Base-by-base conservation (phyloP, 2,797 vertebrate species). In the Microctenopoma stevenorrisi region DNA sequence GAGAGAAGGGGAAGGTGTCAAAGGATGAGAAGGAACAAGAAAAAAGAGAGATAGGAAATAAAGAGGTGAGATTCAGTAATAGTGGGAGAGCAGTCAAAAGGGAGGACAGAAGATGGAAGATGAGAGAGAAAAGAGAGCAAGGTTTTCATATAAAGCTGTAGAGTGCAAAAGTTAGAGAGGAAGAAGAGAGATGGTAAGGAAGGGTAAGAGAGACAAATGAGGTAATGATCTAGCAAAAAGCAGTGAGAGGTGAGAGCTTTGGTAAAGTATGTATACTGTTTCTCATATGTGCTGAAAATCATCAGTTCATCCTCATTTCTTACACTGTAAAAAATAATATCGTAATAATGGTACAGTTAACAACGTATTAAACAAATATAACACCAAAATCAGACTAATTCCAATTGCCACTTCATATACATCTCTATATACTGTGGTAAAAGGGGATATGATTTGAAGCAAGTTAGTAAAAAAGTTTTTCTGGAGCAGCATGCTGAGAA, bases 191-290 rank as follows among this genome's bases (percentile, higher is more conserved):
- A 69, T 51, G 63, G 50, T 47, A 46, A 62, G 53, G 30, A 63
- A 59, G 55, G 54, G 48, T 61, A 26, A 65, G 33, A 42, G 68
- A 79, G 67, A 81, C 72, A 73, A 82, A 87, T 63, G 59, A 77
- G 70, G 59, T 55, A 79, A 81, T 84, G 67, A 69, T 78, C 67
- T 82, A 80, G 79, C 64, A 76, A 80, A 88, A 79, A 53, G 71
- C 47, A 38, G 49, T 1, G 46, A 43, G 56, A 54, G 62, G 55
- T 54, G 51, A 73, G 64, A 68, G 52, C 37, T 48, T 62, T 69
- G 40, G 49, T 25, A 55, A 49, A 52, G 77, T 64, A 33, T 69
- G 46, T 65, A 33, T 57, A 42, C 59, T 67, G 61, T 61, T 63
- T 64, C 69, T 58, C 37, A 3, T 25, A 22, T 53, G 60, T 5